Conservation (phyloP, 2,113 vertebrate species). For the Mastomys coucha region DNA sequence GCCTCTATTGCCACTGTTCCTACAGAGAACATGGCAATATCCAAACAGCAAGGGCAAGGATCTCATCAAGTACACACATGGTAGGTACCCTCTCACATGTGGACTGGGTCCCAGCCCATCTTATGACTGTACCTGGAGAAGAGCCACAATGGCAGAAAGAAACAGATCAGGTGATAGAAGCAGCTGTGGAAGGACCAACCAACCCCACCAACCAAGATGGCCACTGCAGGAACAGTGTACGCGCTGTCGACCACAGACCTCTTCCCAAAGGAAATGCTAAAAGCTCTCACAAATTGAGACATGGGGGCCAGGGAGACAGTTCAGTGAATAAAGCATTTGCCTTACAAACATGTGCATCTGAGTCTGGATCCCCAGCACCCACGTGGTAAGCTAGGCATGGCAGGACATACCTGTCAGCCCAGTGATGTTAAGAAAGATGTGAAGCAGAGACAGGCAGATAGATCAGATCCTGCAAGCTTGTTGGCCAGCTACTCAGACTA, state of each 20-base stretch:
- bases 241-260: rapidly evolving
- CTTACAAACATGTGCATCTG: neutral
- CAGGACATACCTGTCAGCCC: too few species aligned
- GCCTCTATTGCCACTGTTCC: neutral
- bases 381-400: neutral
- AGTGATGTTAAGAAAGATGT: neutral
- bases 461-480: too few species aligned
- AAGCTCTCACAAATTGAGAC: neutral
- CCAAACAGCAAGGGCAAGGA: neutral
- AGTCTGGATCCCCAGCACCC: neutral
- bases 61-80: neutral
- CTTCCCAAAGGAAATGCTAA: neutral
- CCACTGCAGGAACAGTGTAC: rapidly evolving
- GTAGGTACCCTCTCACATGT: neutral
- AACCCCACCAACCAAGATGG: rapidly evolving
- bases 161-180: too few species aligned
- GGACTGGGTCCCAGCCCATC: neutral
- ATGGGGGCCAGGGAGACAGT: neutral
- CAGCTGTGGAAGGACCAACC: neutral
- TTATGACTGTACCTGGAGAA: too few species aligned
- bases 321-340: neutral
- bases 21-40: neutral
- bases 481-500: too few species aligned
- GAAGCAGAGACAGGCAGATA: neutral
- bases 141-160: too few species aligned